Evolutionary conservation across 2,888 invertebrate species (phyloP).

Genomic region (Mayetiola destructor): DNA sequence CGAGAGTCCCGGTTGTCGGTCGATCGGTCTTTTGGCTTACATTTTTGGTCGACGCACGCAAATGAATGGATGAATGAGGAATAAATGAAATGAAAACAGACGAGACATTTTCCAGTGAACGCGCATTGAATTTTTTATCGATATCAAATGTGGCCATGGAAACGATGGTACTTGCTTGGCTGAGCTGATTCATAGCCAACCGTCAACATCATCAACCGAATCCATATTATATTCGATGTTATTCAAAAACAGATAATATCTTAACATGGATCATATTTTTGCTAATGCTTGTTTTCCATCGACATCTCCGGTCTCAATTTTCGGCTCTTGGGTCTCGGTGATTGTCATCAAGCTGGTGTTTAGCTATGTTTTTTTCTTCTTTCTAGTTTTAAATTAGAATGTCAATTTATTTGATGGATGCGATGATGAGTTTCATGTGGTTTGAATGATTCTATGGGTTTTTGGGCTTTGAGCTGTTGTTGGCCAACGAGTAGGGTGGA

Average conservation of each 20-base stretch:
- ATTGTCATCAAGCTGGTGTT: constrained; percentile 1
- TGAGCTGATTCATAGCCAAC: too few species aligned
- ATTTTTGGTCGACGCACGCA: background rate
- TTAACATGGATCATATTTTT: background rate
- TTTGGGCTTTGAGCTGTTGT: background rate
- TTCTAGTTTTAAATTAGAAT: constrained; percentile 12
- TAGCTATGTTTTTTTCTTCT: background rate
- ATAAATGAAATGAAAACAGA: background rate
- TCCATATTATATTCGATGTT: too few species aligned
- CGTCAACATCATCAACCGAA: too few species aligned
- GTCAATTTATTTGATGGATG: constrained; percentile 13
- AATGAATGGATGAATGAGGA: background rate
- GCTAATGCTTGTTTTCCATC: background rate
- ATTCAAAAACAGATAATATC: constrained; percentile 3
- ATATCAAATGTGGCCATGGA: too few species aligned
- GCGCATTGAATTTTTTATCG: constrained; percentile 10
- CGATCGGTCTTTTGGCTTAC: too few species aligned
- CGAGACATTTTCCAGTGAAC: constrained; percentile 1
- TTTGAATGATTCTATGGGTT: background rate
- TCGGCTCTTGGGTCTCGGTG: background rate
- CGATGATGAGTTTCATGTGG: constrained; percentile 10
- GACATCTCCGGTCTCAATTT: background rate
- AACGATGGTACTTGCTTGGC: too few species aligned
- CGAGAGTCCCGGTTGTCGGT: too few species aligned
- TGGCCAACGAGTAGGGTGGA: background rate